Percentiles rank a stretch among this genome's conserved stretches.
These are phyloP conservation scores for Protosalanx chinensis DNA, from an alignment of 2,797 vertebrate genomes.

Conservation along the genomic window DNA sequence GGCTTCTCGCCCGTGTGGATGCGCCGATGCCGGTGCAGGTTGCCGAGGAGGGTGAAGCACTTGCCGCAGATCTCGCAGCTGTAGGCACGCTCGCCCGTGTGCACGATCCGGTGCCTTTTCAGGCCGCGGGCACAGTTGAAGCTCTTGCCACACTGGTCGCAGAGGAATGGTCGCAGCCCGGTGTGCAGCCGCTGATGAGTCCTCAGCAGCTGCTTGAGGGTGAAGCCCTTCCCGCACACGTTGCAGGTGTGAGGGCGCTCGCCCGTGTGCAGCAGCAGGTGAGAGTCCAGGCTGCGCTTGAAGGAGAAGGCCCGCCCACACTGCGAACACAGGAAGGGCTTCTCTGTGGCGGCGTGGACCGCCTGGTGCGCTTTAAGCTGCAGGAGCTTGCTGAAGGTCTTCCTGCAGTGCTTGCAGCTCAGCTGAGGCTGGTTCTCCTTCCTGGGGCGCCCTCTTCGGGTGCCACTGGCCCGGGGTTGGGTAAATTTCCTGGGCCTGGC, in stretches of 20 bases:
- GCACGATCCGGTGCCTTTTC: conserved; percentile 72
- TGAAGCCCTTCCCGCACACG: conserved; percentile 66
- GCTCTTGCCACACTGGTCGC: conserved; percentile 73
- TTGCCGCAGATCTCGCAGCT: conserved; percentile 75
- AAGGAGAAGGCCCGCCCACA: conserved; percentile 62
- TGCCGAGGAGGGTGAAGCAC: conserved; percentile 73
- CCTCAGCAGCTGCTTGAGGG: conserved; percentile 61
- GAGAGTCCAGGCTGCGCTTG: conserved; percentile 62
- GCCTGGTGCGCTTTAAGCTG: conserved; percentile 66
- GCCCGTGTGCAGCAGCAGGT: conserved; percentile 69
- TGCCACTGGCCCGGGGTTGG: conserved; percentile 31
- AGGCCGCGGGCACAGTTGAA: conserved; percentile 74
- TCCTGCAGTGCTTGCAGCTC: conserved; percentile 65
- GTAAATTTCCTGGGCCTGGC: conserved; percentile 27
- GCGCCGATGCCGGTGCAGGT: conserved; percentile 78
- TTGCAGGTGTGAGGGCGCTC: conserved; percentile 66
- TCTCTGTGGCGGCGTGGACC: conserved; percentile 49
- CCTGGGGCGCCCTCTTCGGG: conserved; percentile 23
- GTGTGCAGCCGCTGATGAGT: conserved; percentile 73
- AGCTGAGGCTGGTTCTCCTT: conserved; percentile 42
- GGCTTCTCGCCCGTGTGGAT: conserved; percentile 84
- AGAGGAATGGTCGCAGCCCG: conserved; percentile 66
- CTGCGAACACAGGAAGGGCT: conserved; percentile 60
- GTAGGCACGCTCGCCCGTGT: conserved; percentile 72
- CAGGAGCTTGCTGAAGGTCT: conserved; percentile 58